These are phyloP conservation scores for Actias luna DNA, from an alignment of 2,888 invertebrate species.

Conservation along the genomic window DNA sequence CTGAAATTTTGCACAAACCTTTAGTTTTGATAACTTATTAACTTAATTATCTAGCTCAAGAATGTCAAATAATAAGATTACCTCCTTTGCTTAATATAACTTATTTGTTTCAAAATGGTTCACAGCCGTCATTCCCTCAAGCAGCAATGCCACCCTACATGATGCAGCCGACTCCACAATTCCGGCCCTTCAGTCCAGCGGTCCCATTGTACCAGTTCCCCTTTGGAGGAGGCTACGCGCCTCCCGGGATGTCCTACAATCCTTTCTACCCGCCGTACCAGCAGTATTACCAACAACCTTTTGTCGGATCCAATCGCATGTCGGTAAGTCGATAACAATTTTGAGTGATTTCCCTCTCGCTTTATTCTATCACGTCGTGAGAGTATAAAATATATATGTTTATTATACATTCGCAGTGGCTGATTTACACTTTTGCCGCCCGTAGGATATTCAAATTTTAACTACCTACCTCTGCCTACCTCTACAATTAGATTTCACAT, in stretches of 20 bases:
- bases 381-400: too few species aligned
- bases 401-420: too few species aligned
- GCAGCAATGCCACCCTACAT: conserved; percentile 56
- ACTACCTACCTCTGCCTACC: too few species aligned
- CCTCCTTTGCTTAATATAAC: too few species aligned
- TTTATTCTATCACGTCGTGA: neutral
- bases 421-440: too few species aligned
- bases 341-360: neutral
- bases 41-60: too few species aligned
- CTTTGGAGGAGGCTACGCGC: conserved; percentile 66
- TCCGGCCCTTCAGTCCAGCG: conserved; percentile 70
- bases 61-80: too few species aligned
- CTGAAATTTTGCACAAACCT: too few species aligned
- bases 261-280: conserved; percentile 66
- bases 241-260: conserved; percentile 60
- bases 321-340: conserved; percentile 68
- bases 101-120: neutral
- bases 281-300: conserved; percentile 68
- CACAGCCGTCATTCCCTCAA: conserved; percentile 50
- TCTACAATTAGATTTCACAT: too few species aligned
- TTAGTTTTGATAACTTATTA: too few species aligned
- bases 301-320: conserved; percentile 71
- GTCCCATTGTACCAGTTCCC: conserved; percentile 77
- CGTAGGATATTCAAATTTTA: too few species aligned
- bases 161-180: conserved; percentile 60